Percentiles rank a stretch among this genome's conserved stretches.
Conservation (phyloP, 2,797 vertebrate genomes). For the Graptemys geographica region DNA sequence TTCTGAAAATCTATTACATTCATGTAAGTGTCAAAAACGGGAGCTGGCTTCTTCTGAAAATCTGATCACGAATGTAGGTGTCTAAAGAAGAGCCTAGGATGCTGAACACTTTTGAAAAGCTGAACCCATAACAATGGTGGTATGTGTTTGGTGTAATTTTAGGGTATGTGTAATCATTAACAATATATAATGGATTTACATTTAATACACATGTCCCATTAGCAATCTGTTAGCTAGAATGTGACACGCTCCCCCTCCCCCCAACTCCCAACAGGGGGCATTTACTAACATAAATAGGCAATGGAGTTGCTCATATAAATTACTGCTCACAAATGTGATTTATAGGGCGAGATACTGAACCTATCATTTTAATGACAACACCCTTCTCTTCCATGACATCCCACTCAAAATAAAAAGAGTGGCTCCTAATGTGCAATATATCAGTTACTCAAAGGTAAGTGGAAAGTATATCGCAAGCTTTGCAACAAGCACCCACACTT, state of each 20-base stretch:
- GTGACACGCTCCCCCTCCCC: not conserved
- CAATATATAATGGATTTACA: not conserved
- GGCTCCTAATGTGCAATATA: not conserved
- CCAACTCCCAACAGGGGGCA: not conserved
- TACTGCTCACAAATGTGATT: not conserved
- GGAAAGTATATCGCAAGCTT: not conserved
- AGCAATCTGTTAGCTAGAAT: not conserved
- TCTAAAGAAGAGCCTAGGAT: accelerated
- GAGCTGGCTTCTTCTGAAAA: not conserved
- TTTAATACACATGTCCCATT: not conserved
- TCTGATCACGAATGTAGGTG: not conserved
- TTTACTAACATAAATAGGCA: not conserved
- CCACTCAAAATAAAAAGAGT: not conserved
- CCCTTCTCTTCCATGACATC: not conserved
- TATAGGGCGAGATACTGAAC: not conserved
- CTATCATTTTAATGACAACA: not conserved
- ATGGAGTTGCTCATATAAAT: not conserved
- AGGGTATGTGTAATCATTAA: accelerated
- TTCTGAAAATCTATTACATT: not conserved
- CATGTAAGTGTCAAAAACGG: not conserved
- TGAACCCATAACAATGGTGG: accelerated
- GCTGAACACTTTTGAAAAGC: accelerated
- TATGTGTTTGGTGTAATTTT: accelerated
- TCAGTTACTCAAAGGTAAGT: not conserved
- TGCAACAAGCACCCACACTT: not conserved